Evolutionary conservation across 2,888 invertebrate species (phyloP).

Genomic region (Nephrotoma flavescens): DNA sequence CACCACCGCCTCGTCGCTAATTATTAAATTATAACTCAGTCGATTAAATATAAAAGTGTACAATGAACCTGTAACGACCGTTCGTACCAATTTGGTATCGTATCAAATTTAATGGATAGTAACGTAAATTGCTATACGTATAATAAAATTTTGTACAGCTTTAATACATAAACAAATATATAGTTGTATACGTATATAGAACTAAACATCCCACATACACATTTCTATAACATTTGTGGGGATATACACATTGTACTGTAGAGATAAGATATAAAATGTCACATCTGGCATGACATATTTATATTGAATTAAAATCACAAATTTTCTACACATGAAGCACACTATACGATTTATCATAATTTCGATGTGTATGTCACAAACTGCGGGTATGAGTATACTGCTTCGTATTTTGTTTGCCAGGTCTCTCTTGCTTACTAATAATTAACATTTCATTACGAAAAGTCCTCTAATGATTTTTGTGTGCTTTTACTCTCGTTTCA

Average conservation of each 20-base stretch:
- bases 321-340: not conserved
- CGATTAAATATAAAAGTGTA: not conserved
- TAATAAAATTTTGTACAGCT: no score
- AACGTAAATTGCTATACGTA: not conserved
- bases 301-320: not conserved
- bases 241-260: not conserved
- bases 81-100: not conserved
- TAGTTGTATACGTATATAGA: no score
- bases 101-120: not conserved
- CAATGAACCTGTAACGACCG: not conserved
- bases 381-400: not conserved
- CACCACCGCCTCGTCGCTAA: not conserved
- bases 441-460: not conserved
- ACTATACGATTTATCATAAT: not conserved
- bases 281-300: not conserved
- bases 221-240: not conserved
- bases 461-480: not conserved
- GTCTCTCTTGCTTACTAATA: not conserved
- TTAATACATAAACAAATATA: no score
- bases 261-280: not conserved
- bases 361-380: not conserved
- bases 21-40: not conserved
- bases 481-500: not conserved
- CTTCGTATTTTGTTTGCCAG: not conserved
- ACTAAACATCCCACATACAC: not conserved